A percentile compares a stretch with the other conserved stretches of the same genome.
Evolutionary conservation across 2,888 invertebrate genomes (phyloP).

Genomic region (Drosophila eohydei): DNA sequence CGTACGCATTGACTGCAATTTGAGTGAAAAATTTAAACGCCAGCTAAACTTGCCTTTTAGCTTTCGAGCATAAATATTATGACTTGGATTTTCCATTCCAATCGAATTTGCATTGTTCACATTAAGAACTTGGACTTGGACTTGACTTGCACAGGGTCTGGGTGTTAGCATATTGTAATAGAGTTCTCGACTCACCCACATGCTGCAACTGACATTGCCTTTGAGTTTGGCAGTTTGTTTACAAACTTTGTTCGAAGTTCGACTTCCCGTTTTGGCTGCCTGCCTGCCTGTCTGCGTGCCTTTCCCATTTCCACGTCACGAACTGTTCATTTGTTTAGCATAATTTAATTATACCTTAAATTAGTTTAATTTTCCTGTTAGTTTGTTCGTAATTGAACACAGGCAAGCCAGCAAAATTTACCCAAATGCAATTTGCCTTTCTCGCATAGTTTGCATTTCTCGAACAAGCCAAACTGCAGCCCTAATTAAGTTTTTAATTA

Average conservation of each 20-base stretch:
- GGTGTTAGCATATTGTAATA: slow-evolving; percentile 39
- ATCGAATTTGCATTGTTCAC: slow-evolving; percentile 65
- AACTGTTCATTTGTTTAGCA: slow-evolving; percentile 52
- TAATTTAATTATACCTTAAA: slow-evolving; percentile 61
- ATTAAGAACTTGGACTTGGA: slow-evolving; percentile 30
- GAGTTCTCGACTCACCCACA: slow-evolving; percentile 25
- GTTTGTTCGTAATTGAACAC: slow-evolving; percentile 40
- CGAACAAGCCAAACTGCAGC: neutral
- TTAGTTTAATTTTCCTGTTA: slow-evolving; percentile 34
- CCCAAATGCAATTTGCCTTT: slow-evolving; percentile 17
- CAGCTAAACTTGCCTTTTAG: slow-evolving; percentile 45
- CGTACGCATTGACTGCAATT: slow-evolving; percentile 42
- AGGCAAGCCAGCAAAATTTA: slow-evolving; percentile 18
- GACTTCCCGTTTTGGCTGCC: slow-evolving; percentile 23
- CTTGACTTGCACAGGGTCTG: slow-evolving; percentile 1
- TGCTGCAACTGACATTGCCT: slow-evolving; percentile 38
- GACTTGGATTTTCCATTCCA: slow-evolving; percentile 43
- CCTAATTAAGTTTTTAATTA: slow-evolving; percentile 6
- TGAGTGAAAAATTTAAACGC: slow-evolving; percentile 45
- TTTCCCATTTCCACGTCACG: slow-evolving; percentile 17
- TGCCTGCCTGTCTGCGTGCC: neutral
- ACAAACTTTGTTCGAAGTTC: slow-evolving; percentile 51
- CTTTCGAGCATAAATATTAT: slow-evolving; percentile 56
- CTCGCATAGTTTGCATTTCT: slow-evolving; percentile 8
- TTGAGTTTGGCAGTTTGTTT: slow-evolving; percentile 40